A percentile compares a stretch with the other conserved stretches of the same genome.
These are phyloP conservation scores for Agonopterix heracliana DNA, from an alignment of 2,888 invertebrate genomes.

Conservation along the genomic window DNA sequence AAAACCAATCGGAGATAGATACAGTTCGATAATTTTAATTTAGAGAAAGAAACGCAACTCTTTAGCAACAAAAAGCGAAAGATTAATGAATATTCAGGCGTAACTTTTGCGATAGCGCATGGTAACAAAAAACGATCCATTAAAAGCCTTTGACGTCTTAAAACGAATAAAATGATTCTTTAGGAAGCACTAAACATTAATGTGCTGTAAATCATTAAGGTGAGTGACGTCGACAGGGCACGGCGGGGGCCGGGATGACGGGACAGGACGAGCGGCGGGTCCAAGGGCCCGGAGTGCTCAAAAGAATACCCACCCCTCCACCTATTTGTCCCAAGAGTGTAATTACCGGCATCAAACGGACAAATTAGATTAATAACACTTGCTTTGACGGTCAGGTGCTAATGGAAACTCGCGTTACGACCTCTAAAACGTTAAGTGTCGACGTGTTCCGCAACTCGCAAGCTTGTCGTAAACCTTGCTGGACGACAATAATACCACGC, in stretches of 20 bases:
- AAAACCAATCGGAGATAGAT: conserved; percentile 51
- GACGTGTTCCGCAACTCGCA: conserved; percentile 27
- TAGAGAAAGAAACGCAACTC: background rate
- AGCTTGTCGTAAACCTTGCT: conserved; percentile 32
- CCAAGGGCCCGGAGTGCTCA: conserved; percentile 13
- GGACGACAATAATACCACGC: conserved; percentile 18
- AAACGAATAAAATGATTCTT: conserved; percentile 11
- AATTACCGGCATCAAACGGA: conserved; percentile 55
- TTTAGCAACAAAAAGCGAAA: background rate
- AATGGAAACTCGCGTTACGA: conserved; percentile 51
- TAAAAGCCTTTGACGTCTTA: conserved; percentile 4
- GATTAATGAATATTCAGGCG: conserved; percentile 16
- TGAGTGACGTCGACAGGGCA: conserved; percentile 30
- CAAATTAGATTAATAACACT: conserved; percentile 65
- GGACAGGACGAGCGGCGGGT: too few species aligned
- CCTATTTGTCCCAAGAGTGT: conserved; percentile 40
- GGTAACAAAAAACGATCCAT: conserved; percentile 17
- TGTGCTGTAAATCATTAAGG: conserved; percentile 44
- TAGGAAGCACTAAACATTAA: conserved; percentile 31
- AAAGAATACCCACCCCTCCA: conserved; percentile 33
- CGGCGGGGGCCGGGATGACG: too few species aligned
- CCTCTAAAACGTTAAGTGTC: conserved; percentile 40
- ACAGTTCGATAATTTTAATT: conserved; percentile 25
- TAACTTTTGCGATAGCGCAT: conserved; percentile 7
- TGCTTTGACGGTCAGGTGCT: conserved; percentile 56